These are phyloP conservation scores for Dicentrarchus labrax DNA, from an alignment of 2,113 vertebrate genomes.

Conservation along the genomic window DNA sequence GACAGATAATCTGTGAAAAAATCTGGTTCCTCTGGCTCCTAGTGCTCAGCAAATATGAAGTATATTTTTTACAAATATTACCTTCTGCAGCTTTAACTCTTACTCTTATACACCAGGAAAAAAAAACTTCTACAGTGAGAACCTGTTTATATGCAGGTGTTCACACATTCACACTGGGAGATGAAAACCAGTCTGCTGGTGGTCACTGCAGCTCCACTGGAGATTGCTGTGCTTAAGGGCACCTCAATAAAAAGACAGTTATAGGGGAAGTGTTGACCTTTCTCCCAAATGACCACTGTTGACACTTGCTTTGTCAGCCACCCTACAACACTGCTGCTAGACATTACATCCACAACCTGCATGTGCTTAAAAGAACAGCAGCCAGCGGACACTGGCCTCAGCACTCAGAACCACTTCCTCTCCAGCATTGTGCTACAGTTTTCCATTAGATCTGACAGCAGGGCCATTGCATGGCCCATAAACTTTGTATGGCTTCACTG, in stretches of 20 bases:
- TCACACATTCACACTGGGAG: neutral
- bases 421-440: conserved; percentile 26
- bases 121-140: no score
- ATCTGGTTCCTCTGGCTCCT: no score
- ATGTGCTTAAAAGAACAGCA: neutral
- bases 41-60: no score
- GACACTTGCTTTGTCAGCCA: neutral
- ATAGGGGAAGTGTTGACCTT: neutral
- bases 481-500: conserved; percentile 36
- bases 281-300: neutral
- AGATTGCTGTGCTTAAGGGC: neutral
- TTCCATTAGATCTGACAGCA: conserved; percentile 58
- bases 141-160: no score
- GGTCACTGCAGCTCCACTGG: neutral
- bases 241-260: neutral
- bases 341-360: neutral
- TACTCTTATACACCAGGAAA: no score
- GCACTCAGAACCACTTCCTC: neutral
- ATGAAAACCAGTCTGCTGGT: neutral
- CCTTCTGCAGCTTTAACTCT: no score
- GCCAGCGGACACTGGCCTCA: conserved; percentile 8
- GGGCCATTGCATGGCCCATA: conserved; percentile 54
- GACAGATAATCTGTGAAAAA: no score
- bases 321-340: neutral
- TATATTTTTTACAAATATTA: no score